Evolutionary conservation across 2,888 invertebrate genomes (phyloP).

Genomic region (Latheticus oryzae): DNA sequence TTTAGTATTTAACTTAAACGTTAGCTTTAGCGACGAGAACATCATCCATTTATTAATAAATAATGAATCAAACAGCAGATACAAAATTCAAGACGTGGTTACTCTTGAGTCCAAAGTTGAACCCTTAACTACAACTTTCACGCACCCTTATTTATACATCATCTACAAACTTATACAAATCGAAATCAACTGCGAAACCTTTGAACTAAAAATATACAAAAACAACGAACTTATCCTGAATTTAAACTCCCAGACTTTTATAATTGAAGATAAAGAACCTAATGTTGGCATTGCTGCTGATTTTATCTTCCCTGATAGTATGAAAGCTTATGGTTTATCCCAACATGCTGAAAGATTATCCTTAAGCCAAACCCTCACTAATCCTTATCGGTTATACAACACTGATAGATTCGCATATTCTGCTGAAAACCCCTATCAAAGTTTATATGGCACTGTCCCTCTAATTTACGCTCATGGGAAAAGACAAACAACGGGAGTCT

Average conservation of each 20-base stretch:
- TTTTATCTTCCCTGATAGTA: constrained; percentile 18
- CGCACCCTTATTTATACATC: too few relatives aligned
- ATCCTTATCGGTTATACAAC: constrained; percentile 31
- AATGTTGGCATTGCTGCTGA: constrained; percentile 15
- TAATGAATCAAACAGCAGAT: constrained; percentile 1
- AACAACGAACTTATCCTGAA: not conserved
- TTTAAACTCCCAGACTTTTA: constrained; percentile 11
- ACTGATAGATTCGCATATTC: constrained; percentile 19
- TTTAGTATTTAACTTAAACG: constrained; percentile 3
- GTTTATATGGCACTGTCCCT: constrained; percentile 74
- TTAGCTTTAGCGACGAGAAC: constrained; percentile 7
- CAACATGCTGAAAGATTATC: constrained; percentile 15
- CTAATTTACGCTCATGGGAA: constrained; percentile 87
- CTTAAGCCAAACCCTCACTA: constrained; percentile 1
- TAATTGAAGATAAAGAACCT: constrained; percentile 21
- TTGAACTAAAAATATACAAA: not conserved
- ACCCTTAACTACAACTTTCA: too few relatives aligned
- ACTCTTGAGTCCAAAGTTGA: not conserved
- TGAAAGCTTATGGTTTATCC: constrained; percentile 25
- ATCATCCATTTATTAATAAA: constrained; percentile 18
- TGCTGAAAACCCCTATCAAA: not conserved
- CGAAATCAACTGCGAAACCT: too few relatives aligned
- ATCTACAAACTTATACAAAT: too few relatives aligned
- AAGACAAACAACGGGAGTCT: constrained; percentile 59
- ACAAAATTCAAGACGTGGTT: constrained; percentile 8